Percentiles rank a stretch among this genome's conserved stretches.
Evolutionary conservation across 2,113 vertebrate genomes (phyloP).

Genomic region (Hemiprocne comata): DNA sequence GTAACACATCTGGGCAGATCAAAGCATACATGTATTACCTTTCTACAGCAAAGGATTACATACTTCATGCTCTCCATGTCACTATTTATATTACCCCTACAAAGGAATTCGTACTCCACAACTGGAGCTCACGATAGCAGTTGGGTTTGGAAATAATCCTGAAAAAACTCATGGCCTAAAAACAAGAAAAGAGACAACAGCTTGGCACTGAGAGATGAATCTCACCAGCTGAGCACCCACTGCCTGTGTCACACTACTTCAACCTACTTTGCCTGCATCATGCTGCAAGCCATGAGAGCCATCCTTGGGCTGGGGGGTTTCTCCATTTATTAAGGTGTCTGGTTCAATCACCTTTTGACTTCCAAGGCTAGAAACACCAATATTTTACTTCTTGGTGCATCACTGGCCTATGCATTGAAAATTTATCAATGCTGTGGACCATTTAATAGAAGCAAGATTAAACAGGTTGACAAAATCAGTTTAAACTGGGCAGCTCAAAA

Average conservation of each 20-base stretch:
- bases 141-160: neutral
- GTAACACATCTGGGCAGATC: neutral
- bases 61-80: neutral
- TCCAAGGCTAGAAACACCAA: neutral
- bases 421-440: neutral
- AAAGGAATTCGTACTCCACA: neutral
- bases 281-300: accelerated
- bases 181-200: neutral
- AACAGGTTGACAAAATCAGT: neutral
- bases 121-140: neutral
- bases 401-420: neutral
- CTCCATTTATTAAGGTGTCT: neutral
- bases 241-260: neutral
- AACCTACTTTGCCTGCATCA: accelerated
- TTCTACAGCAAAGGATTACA: neutral
- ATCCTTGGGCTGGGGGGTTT: accelerated
- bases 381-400: neutral
- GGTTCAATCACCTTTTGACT: neutral
- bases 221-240: accelerated
- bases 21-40: neutral
- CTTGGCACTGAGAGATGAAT: neutral
- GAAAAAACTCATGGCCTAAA: neutral
- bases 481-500: neutral
- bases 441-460: neutral
- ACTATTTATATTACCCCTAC: neutral